These are phyloP conservation scores for Sphinx pinastri DNA, from an alignment of 2,888 invertebrate species.

Conservation along the genomic window DNA sequence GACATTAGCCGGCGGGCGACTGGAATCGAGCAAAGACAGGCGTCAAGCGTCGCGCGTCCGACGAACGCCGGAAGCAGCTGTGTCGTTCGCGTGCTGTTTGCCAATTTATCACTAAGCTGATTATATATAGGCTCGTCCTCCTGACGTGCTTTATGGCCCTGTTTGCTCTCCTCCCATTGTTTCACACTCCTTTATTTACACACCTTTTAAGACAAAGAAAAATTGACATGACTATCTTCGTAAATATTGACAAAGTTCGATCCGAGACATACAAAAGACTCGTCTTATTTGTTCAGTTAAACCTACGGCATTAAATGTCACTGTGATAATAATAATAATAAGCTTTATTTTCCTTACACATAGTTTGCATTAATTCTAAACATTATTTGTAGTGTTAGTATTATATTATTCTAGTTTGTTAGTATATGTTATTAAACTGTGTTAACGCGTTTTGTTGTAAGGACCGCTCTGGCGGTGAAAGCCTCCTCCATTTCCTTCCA, in stretches of 20 bases:
- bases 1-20: constrained; percentile 37
- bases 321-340: no score
- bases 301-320: neutral
- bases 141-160: constrained; percentile 80
- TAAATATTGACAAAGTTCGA: constrained; percentile 8
- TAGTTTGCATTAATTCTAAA: no score
- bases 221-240: constrained; percentile 37
- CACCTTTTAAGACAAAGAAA: constrained; percentile 63
- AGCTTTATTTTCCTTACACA: no score
- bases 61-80: constrained; percentile 74
- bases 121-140: constrained; percentile 80
- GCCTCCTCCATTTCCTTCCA: no score
- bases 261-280: neutral
- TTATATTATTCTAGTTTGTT: no score
- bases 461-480: no score
- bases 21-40: constrained; percentile 36
- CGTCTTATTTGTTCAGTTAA: neutral
- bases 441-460: no score
- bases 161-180: constrained; percentile 73
- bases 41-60: constrained; percentile 33
- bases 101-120: constrained; percentile 84
- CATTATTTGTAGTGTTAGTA: no score
- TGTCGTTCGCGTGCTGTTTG: constrained; percentile 81
- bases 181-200: constrained; percentile 72
- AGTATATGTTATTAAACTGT: no score